Evolutionary conservation across 2,113 vertebrate species (phyloP).

Genomic region (Xyrauchen texanus): DNA sequence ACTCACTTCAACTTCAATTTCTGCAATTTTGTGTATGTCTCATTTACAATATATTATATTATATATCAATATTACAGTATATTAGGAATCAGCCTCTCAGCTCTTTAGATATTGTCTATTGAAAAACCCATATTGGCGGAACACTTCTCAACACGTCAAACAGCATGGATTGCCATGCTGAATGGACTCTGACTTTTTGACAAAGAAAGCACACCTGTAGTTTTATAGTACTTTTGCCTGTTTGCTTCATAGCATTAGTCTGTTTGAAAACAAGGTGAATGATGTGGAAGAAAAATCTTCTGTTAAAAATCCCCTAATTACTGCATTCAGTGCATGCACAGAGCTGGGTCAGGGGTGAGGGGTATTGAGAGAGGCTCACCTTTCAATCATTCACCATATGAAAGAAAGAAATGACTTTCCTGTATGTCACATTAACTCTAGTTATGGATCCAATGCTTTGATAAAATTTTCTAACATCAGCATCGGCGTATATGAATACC

Average conservation of each 20-base stretch:
- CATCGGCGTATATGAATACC: not conserved
- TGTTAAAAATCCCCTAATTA: conserved; percentile 36
- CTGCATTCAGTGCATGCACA: conserved; percentile 45
- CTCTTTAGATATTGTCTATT: not conserved
- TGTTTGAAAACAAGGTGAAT: conserved; percentile 12
- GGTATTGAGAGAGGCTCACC: not conserved
- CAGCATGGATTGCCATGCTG: not conserved
- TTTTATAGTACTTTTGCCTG: not conserved
- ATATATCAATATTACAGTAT: too few relatives aligned
- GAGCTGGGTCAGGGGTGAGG: conserved; percentile 37
- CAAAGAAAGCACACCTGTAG: conserved; percentile 36
- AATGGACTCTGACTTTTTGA: not conserved
- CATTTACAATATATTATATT: too few relatives aligned
- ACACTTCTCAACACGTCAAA: not conserved
- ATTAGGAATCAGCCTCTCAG: not conserved
- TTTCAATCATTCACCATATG: not conserved
- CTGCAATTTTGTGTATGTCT: too few relatives aligned
- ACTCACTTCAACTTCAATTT: too few relatives aligned
- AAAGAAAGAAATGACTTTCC: not conserved
- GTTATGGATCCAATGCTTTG: not conserved
- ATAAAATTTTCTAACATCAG: conserved; percentile 5
- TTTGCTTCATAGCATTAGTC: conserved; percentile 21
- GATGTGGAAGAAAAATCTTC: conserved; percentile 18
- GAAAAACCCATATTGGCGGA: not conserved
- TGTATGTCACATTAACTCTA: not conserved